These are phyloP conservation scores for Spinus pinus DNA, from an alignment of 2,797 vertebrate species.

Conservation along the genomic window DNA sequence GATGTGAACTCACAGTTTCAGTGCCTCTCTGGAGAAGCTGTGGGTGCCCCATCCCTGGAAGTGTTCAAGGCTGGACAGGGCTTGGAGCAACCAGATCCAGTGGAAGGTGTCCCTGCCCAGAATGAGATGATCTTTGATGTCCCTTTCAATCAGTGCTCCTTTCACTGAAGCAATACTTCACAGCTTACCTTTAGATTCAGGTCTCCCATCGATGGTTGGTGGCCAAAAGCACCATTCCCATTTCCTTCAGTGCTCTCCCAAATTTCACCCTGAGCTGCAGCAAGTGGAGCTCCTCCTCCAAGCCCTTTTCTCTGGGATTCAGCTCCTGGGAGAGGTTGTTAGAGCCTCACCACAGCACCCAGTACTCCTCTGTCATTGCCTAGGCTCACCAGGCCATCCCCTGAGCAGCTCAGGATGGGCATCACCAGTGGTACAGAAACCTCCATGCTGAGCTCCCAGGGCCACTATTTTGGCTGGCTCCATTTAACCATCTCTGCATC, in stretches of 20 bases:
- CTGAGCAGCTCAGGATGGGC: background rate
- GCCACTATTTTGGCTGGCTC: background rate
- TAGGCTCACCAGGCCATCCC: background rate
- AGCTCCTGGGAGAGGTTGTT: background rate
- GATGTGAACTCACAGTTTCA: background rate
- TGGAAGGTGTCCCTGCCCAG: background rate
- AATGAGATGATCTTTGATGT: background rate
- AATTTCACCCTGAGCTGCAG: background rate
- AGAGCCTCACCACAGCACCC: background rate
- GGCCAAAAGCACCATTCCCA: background rate
- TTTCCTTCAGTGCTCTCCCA: background rate
- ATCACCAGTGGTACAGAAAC: background rate
- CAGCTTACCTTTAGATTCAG: background rate
- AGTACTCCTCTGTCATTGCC: background rate
- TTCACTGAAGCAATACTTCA: background rate
- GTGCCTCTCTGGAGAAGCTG: background rate
- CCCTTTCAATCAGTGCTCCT: background rate
- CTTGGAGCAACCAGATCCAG: background rate
- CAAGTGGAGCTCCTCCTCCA: background rate
- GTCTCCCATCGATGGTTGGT: accelerated
- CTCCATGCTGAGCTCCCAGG: background rate
- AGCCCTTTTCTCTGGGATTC: background rate
- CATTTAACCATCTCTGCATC: background rate
- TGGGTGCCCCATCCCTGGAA: background rate
- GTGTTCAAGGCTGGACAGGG: no score